Evolutionary conservation across 2,888 invertebrate species (phyloP).

Genomic region (Drosophila macrothrix): DNA sequence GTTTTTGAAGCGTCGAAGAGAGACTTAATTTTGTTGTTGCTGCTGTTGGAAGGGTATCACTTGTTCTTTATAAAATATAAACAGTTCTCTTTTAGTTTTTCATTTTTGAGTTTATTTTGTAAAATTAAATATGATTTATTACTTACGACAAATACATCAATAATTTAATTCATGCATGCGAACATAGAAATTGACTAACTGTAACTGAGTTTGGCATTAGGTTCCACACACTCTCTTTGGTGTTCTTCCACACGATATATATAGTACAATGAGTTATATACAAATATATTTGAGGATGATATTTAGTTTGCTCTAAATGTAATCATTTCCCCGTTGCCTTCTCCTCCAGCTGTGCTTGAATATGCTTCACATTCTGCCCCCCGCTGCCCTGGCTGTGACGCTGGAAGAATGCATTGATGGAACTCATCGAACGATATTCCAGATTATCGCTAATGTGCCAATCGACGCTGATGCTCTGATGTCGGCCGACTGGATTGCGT

Average conservation of each 20-base stretch:
- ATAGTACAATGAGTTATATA: slow-evolving; percentile 45
- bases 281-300: slow-evolving; percentile 18
- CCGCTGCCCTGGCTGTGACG: slow-evolving; percentile 85
- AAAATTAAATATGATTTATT: slow-evolving; percentile 63
- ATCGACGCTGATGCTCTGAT: slow-evolving; percentile 91
- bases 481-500: slow-evolving; percentile 86
- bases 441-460: slow-evolving; percentile 90
- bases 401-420: slow-evolving; percentile 92
- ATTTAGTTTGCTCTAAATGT: background rate
- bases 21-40: background rate
- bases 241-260: background rate
- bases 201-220: slow-evolving; percentile 35
- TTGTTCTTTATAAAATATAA: background rate
- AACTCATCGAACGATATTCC: slow-evolving; percentile 92
- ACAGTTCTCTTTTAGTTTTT: slow-evolving; percentile 2
- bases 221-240: slow-evolving; percentile 9
- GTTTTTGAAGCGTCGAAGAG: background rate
- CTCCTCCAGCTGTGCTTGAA: slow-evolving; percentile 84
- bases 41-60: background rate
- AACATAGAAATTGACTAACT: slow-evolving; percentile 53
- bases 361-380: slow-evolving; percentile 81
- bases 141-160: slow-evolving; percentile 70
- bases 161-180: slow-evolving; percentile 49
- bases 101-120: slow-evolving; percentile 36
- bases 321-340: slow-evolving; percentile 75